Base-by-base conservation (phyloP, 2,797 vertebrate genomes). In the Galaxias olidus region DNA sequence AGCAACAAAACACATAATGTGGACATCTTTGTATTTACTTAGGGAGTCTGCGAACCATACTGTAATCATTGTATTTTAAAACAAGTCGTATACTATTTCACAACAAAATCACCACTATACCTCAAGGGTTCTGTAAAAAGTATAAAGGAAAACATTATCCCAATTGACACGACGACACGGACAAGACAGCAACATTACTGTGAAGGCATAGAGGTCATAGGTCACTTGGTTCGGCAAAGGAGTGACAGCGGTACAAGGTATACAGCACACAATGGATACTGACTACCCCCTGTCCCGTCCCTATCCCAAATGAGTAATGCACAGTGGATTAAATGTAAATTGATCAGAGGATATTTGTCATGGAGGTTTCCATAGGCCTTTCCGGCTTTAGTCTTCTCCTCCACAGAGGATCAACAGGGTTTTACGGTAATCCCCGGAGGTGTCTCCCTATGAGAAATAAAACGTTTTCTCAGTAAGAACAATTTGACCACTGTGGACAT, bases 371-470 rank as follows among this genome's bases (percentile, higher is more conserved):
- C 18, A 8, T 41, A 43, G 19, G 54, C 9, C 18, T 8, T 61
- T 53, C 50, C 30, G 54, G 45, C 46, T 41, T 86, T 80, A 90
- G 76, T 91, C 90, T 65, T 91, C 88, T 15, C 95, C 97, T 0
- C 96, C 96, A 1, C 96, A 98, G 64, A 99, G 86, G 59, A 84
- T 44, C 81, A 98, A 89, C 81, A 99, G 86, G 50, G 95, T 96
- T 85, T 95, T 98, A 81, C 93, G 66, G 85, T 97, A 98, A 87
- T 98, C 94, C n/a, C 97, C 97, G 0, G 97, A 97, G 15, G 96
- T 97, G 78, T 98, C 97, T 1, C 95, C 92, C 97, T 98, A 88
- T 59, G 66, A 76, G 82, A 62, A 47, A 61, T 65, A 49, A 62
- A 47, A 58, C 17, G 15, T 11, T 43, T 10, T 10, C 44, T 17